phyloP scores from a whole-genome alignment of 2,113 vertebrate species.

The Boulengeromyrus knoepffleri region DNA sequence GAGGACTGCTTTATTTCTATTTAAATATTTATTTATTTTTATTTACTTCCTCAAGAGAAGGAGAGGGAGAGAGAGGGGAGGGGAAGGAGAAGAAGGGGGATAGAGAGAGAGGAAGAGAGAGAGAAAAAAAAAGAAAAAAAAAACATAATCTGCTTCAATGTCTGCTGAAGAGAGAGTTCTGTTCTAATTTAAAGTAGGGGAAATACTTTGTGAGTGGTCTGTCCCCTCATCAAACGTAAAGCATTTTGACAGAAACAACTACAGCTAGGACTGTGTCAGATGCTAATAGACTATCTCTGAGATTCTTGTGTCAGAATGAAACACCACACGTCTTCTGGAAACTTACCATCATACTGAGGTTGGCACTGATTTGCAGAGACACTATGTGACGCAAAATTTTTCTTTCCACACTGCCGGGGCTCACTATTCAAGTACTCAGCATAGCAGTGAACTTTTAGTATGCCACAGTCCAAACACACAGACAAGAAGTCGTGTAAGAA shows the following conservation, averaged over 20 bases:
- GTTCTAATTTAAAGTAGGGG: slow-evolving; percentile 8
- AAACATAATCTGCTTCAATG: no score
- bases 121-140: no score
- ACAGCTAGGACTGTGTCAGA: not conserved
- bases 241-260: not conserved
- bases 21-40: no score
- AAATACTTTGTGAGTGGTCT: not conserved
- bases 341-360: not conserved
- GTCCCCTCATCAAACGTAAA: slow-evolving; percentile 5
- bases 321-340: not conserved
- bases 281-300: not conserved
- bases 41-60: no score
- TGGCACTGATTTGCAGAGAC: not conserved
- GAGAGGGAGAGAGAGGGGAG: no score
- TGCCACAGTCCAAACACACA: not conserved
- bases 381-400: not conserved
- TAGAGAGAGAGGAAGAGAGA: no score
- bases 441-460: not conserved
- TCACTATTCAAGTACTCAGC: not conserved
- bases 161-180: not conserved
- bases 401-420: not conserved
- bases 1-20: no score
- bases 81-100: no score
- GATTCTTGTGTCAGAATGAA: not conserved
- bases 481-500: not conserved